Conservation (phyloP, 2,113 vertebrate species). For the Crotalus horridus region DNA sequence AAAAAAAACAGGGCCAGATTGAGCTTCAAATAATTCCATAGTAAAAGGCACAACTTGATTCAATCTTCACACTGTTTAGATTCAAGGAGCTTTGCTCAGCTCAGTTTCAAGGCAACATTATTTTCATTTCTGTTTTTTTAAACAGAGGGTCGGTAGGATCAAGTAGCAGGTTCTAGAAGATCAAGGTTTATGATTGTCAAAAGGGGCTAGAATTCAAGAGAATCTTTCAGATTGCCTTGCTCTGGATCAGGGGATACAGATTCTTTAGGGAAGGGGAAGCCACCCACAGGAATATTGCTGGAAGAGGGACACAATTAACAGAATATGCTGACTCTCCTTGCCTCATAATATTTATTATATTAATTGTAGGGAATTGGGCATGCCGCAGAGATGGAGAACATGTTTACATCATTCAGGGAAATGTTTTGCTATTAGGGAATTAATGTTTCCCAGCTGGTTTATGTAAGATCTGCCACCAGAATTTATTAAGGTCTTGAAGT, state of each 20-base stretch:
- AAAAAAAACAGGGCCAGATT: neutral
- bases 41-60: neutral
- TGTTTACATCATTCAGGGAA: constrained; percentile 27
- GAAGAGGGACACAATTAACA: neutral
- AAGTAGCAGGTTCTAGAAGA: neutral
- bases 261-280: neutral
- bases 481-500: constrained; percentile 22
- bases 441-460: neutral
- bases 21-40: neutral
- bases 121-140: neutral
- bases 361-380: neutral
- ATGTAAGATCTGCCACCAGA: neutral
- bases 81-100: neutral
- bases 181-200: neutral
- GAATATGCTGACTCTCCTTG: neutral
- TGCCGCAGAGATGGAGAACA: neutral
- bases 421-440: neutral
- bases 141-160: neutral
- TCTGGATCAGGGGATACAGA: neutral
- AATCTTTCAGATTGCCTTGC: neutral
- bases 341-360: constrained; percentile 11
- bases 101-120: neutral
- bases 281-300: neutral
- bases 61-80: neutral
- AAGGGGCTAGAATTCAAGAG: neutral